These are phyloP conservation scores for Hypercompe scribonia DNA, from an alignment of 2,888 invertebrate species.

Conservation along the genomic window DNA sequence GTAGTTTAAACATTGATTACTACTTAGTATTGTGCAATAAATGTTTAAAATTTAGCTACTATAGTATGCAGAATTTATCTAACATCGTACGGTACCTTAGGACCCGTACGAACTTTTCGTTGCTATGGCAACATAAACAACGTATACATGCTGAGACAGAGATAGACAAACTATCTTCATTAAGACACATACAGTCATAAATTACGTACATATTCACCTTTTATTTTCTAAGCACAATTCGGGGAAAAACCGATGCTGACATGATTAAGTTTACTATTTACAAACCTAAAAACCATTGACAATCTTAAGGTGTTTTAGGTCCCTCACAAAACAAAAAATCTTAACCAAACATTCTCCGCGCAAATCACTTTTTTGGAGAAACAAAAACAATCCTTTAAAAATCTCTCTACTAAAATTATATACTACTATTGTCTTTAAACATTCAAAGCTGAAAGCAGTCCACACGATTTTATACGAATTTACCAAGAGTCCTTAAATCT, in stretches of 20 bases:
- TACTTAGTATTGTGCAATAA: conserved; percentile 31
- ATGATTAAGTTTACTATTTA: conserved; percentile 6
- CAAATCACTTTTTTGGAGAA: neutral
- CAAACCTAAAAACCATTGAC: conserved; percentile 5
- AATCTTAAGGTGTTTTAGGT: neutral
- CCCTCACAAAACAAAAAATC: neutral
- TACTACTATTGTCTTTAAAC: neutral
- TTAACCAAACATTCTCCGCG: neutral
- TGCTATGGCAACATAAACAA: conserved; percentile 36
- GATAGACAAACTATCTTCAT: conserved; percentile 18
- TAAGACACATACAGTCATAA: conserved; percentile 28
- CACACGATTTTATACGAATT: neutral
- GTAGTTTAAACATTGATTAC: conserved; percentile 30
- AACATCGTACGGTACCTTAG: conserved; percentile 46
- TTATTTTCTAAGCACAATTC: neutral
- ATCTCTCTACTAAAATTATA: neutral
- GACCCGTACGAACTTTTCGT: conserved; percentile 41
- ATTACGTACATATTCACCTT: conserved; percentile 21
- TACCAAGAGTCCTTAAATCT: neutral
- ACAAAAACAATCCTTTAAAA: neutral
- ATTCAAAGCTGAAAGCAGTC: neutral
- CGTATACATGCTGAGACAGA: conserved; percentile 40
- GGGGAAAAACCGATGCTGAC: neutral
- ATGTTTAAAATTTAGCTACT: conserved; percentile 45
- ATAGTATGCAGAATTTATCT: conserved; percentile 49